These are phyloP conservation scores for Volucella inanis DNA, from an alignment of 2,888 invertebrate genomes.

Conservation along the genomic window DNA sequence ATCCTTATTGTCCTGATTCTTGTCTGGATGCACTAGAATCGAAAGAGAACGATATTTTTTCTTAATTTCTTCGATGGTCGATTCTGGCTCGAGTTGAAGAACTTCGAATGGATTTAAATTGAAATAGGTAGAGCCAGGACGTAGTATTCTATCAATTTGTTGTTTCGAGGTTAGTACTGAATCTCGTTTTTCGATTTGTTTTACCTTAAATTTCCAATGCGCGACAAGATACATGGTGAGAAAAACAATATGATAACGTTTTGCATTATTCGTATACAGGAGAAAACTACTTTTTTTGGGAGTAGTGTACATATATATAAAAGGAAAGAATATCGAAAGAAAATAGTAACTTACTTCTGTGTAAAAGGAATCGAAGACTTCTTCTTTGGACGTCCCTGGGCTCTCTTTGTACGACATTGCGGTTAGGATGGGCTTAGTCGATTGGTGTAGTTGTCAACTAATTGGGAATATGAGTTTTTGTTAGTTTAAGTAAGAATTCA, in stretches of 20 bases:
- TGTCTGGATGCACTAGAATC: conserved; percentile 99
- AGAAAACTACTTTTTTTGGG: conserved; percentile 10
- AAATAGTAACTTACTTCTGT: conserved; percentile 87
- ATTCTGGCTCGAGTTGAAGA: conserved; percentile 95
- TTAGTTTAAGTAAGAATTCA: not conserved
- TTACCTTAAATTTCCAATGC: conserved; percentile 88
- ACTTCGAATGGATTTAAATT: conserved; percentile 98
- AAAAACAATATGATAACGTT: conserved; percentile 64
- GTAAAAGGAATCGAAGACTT: conserved; percentile 92
- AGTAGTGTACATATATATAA: conserved; percentile 60
- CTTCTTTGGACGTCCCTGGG: conserved; percentile 85
- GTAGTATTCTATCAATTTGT: conserved; percentile 96
- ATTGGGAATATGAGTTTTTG: not conserved
- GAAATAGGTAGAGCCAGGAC: conserved; percentile 99
- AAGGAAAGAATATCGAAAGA: conserved; percentile 62
- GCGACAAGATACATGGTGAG: conserved; percentile 58
- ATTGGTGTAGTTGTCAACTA: not conserved
- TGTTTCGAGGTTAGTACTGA: conserved; percentile 97
- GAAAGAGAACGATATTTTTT: conserved; percentile 98
- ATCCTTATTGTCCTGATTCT: conserved; percentile 97
- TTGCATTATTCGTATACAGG: conserved; percentile 52
- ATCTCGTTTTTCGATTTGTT: conserved; percentile 98
- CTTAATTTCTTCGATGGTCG: conserved; percentile 95
- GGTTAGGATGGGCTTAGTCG: conserved; percentile 2
- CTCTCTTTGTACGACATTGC: conserved; percentile 67